Percentiles rank a stretch among this genome's conserved stretches.
These are phyloP conservation scores for Drosophila erecta DNA, from an alignment of 1,140 invertebrate species.

Conservation along the genomic window DNA sequence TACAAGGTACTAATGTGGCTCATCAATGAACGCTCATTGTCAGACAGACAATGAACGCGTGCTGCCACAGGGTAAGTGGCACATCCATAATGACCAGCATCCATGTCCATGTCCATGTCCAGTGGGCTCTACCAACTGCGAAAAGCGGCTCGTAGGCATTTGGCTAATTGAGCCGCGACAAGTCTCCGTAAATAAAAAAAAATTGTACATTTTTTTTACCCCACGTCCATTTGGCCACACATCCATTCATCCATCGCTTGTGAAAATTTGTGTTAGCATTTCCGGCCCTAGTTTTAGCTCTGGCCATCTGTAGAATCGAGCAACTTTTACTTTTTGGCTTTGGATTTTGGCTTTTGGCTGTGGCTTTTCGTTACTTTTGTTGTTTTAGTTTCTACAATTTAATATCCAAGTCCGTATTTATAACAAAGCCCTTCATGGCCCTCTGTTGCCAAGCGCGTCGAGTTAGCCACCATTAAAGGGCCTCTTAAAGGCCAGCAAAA, in stretches of 20 bases:
- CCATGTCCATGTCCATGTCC: slow-evolving; percentile 51
- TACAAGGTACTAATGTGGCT: not conserved
- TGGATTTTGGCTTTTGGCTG: slow-evolving; percentile 1
- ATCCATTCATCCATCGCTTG: slow-evolving; percentile 37
- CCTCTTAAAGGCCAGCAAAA: slow-evolving; percentile 22
- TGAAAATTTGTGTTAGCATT: slow-evolving; percentile 76
- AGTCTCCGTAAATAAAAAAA: slow-evolving; percentile 38
- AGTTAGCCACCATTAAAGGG: slow-evolving; percentile 44
- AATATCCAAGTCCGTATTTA: slow-evolving; percentile 12
- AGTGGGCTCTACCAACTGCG: slow-evolving; percentile 35
- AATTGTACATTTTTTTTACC: not conserved
- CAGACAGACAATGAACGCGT: slow-evolving; percentile 1
- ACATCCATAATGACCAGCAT: slow-evolving; percentile 60
- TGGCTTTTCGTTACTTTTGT: not conserved
- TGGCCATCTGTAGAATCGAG: slow-evolving; percentile 66
- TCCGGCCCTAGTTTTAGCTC: slow-evolving; percentile 50
- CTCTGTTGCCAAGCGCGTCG: slow-evolving; percentile 51
- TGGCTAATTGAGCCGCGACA: slow-evolving; percentile 75
- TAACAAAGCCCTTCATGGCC: slow-evolving; percentile 33
- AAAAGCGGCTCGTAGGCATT: slow-evolving; percentile 63
- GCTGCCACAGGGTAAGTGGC: not conserved
- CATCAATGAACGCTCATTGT: no score
- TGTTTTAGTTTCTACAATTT: slow-evolving; percentile 17
- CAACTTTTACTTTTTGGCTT: slow-evolving; percentile 73
- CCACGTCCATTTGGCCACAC: slow-evolving; percentile 5